A percentile compares a stretch with the other conserved stretches of the same genome.
Evolutionary conservation across 2,113 vertebrate species (phyloP).

Genomic region (Urocolius indicus): DNA sequence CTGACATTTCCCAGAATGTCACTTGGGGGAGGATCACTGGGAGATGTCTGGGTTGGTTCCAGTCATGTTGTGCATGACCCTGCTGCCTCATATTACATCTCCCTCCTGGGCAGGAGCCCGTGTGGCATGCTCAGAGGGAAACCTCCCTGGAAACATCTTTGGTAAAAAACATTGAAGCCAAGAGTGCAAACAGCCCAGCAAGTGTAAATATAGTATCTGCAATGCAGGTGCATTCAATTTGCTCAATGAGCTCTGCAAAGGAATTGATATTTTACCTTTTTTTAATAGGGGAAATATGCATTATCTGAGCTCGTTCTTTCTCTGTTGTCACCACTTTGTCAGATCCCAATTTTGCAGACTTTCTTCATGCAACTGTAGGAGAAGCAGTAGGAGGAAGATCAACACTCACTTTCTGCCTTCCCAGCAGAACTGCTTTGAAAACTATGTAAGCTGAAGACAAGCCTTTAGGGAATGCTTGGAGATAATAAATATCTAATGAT

Average conservation of each 20-base stretch:
- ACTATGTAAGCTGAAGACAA: background rate
- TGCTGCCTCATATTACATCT: background rate
- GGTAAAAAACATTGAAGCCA: background rate
- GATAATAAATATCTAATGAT: constrained; percentile 18
- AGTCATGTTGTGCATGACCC: accelerated
- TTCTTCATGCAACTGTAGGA: background rate
- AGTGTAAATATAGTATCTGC: background rate
- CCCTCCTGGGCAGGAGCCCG: background rate
- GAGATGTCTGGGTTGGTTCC: background rate
- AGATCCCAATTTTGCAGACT: background rate
- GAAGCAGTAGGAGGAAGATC: constrained; percentile 6
- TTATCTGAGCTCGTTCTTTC: background rate
- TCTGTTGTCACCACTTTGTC: background rate
- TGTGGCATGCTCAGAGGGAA: accelerated
- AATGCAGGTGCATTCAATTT: background rate
- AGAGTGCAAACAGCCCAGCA: background rate
- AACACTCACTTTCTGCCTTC: background rate
- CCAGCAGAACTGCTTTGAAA: background rate
- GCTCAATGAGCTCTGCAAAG: background rate
- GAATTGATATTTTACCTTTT: background rate
- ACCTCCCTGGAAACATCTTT: accelerated
- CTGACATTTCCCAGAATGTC: background rate
- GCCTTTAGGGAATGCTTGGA: background rate
- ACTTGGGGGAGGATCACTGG: background rate
- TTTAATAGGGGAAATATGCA: background rate